Percentiles rank a stretch among this genome's conserved stretches.
These are phyloP conservation scores for Murina feae DNA, from an alignment of 2,113 vertebrate species.

Conservation along the genomic window DNA sequence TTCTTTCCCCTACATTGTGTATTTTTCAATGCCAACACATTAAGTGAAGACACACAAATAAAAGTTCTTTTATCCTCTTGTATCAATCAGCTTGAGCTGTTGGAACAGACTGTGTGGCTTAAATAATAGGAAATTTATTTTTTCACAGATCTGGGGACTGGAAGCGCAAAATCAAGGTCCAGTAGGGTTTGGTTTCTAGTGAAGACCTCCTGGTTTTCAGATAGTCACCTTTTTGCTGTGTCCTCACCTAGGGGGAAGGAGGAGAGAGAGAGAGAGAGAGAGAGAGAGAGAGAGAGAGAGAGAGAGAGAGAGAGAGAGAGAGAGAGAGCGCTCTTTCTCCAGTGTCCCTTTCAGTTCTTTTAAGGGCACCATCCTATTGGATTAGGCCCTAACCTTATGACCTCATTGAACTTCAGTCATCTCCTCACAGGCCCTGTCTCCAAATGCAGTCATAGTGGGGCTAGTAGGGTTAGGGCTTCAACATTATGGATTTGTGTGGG, in stretches of 20 bases:
- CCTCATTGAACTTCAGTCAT: neutral
- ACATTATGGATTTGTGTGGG: neutral
- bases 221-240: neutral
- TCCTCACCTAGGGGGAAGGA: neutral
- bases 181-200: neutral
- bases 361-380: neutral
- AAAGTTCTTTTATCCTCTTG: neutral
- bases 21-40: neutral
- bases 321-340: neutral
- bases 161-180: neutral
- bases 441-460: neutral
- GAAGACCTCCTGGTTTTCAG: neutral
- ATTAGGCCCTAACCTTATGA: neutral
- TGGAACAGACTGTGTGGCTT: neutral
- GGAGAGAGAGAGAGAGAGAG: neutral
- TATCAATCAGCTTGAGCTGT: neutral
- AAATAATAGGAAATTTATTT: neutral
- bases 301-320: neutral
- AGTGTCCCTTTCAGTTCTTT: neutral
- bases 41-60: neutral
- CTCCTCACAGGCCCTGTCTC: neutral
- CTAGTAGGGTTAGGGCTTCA: neutral
- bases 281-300: neutral
- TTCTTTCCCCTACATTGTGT: neutral
- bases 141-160: neutral